These are phyloP conservation scores for Epinotia brunnichana DNA, from an alignment of 2,888 invertebrate genomes.

Conservation along the genomic window DNA sequence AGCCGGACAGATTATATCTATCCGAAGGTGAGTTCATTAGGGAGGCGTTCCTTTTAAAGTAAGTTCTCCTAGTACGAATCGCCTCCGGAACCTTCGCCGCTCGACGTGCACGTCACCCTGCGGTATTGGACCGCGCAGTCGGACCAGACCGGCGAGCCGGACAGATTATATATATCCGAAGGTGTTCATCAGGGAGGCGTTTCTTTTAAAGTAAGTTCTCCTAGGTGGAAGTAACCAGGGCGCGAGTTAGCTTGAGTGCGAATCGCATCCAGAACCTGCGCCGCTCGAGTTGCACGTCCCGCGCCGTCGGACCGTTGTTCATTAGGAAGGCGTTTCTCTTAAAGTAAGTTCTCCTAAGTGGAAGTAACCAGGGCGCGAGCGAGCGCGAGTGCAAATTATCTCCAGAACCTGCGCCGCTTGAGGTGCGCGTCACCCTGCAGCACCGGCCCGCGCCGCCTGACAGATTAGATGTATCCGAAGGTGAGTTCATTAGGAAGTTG, in stretches of 20 bases:
- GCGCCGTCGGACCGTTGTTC: constrained; percentile 74
- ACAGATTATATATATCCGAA: constrained; percentile 77
- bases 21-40: constrained; percentile 70
- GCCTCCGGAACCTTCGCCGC: constrained; percentile 93
- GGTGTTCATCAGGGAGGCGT: constrained; percentile 55
- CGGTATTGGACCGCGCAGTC: constrained; percentile 73
- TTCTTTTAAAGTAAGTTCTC: neutral
- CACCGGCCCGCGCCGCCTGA: constrained; percentile 69
- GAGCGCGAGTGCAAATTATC: too few relatives aligned
- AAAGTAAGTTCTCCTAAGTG: neutral
- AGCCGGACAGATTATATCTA: constrained; percentile 74
- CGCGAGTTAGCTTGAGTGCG: too few relatives aligned
- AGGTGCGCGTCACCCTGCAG: constrained; percentile 91
- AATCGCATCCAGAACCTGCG: constrained; percentile 88
- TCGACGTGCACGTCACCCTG: constrained; percentile 89
- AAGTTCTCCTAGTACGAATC: constrained; percentile 90
- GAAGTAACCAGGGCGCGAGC: neutral
- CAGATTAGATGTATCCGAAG: too few relatives aligned
- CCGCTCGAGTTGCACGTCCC: constrained; percentile 91
- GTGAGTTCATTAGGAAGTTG: constrained; percentile 39
- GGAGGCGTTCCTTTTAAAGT: too few relatives aligned
- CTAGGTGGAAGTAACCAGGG: neutral
- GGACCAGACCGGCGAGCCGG: constrained; percentile 79
- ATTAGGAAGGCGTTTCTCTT: neutral
- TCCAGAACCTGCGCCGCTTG: constrained; percentile 93